Percentiles rank a stretch among this genome's conserved stretches.
Conservation (phyloP, 1,140 invertebrate species). For the Drosophila cardini region DNA sequence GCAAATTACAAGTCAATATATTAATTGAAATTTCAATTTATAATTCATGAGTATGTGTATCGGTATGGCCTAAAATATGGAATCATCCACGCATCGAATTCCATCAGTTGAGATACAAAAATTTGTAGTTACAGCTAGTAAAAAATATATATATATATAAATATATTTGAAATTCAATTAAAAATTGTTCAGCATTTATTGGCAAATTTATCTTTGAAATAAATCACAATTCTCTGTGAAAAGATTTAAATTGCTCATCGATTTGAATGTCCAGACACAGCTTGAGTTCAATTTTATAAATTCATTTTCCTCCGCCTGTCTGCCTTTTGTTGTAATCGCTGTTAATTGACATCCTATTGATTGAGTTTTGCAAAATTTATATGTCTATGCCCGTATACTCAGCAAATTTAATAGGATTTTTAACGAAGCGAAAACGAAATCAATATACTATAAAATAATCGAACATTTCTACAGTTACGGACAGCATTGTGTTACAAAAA, state of each 20-base stretch:
- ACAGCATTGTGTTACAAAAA: background rate
- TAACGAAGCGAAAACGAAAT: conserved; percentile 7
- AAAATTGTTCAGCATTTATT: background rate
- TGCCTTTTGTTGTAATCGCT: conserved; percentile 21
- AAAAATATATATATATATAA: too few relatives aligned
- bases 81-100: too few relatives aligned
- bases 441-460: conserved; percentile 15
- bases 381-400: background rate
- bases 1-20: background rate
- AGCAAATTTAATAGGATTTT: conserved; percentile 25
- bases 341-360: conserved; percentile 39
- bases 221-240: background rate
- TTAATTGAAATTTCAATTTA: conserved; percentile 2
- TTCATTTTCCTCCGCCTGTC: background rate
- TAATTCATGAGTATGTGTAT: background rate
- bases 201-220: conserved; percentile 2
- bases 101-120: too few relatives aligned
- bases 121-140: too few relatives aligned
- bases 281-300: conserved; percentile 1
- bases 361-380: background rate
- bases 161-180: too few relatives aligned
- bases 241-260: conserved; percentile 4
- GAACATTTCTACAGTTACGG: background rate
- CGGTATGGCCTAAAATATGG: too few relatives aligned
- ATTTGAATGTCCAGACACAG: background rate